These are phyloP conservation scores for Calliopsis andreniformis DNA, from an alignment of 1,140 invertebrate species.

Conservation along the genomic window DNA sequence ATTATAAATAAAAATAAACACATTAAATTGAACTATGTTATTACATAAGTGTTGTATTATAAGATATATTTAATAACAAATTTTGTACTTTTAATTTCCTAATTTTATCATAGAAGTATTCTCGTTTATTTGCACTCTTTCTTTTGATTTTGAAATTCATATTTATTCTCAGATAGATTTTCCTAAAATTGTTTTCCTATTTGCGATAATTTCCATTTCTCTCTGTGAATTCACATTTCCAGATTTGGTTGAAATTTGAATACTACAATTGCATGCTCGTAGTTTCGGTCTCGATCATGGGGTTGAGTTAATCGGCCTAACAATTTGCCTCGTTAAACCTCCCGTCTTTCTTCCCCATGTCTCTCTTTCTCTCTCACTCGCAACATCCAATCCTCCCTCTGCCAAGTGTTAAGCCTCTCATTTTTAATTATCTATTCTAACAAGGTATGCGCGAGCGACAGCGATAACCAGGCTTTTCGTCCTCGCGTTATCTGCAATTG, in stretches of 20 bases:
- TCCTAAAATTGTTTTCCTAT: no score
- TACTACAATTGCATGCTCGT: slow-evolving; percentile 12
- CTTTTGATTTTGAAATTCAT: no score
- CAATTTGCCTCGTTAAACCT: slow-evolving; percentile 54
- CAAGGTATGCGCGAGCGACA: slow-evolving; percentile 6
- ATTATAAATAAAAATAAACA: no score
- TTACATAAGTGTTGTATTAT: no score
- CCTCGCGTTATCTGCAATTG: slow-evolving; percentile 22
- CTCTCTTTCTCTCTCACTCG: no score
- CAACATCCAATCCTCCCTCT: not conserved
- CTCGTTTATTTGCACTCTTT: no score
- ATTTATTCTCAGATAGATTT: no score
- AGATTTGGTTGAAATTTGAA: slow-evolving; percentile 14
- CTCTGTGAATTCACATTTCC: not conserved
- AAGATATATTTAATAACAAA: no score
- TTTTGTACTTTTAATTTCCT: no score
- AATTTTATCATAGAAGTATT: no score
- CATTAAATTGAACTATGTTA: no score
- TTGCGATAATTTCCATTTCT: not conserved
- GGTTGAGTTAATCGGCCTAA: slow-evolving; percentile 47
- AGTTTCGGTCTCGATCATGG: slow-evolving; percentile 48
- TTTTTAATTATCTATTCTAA: slow-evolving; percentile 60
- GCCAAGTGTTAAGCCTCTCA: slow-evolving; percentile 35
- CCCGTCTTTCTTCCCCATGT: not conserved
- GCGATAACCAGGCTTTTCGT: slow-evolving; percentile 40